Base-by-base conservation (phyloP, 2,113 vertebrate genomes). In the Tachysurus fulvidraco region DNA sequence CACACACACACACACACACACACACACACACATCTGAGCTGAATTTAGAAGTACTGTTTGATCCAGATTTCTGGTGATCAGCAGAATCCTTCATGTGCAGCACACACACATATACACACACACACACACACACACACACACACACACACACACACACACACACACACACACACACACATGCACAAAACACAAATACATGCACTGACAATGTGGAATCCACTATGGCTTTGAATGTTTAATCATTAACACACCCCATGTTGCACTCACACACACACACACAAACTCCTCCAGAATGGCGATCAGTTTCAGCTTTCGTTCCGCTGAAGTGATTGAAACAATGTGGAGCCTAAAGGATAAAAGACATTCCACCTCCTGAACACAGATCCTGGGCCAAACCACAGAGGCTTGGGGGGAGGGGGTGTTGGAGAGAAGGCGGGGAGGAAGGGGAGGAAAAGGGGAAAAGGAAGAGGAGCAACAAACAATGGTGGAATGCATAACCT, bases 391-490 rank as follows among this genome's bases (percentile, higher is more conserved):
- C 89, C 91, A 91, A 90, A 90, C 90, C 90, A 44, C 88, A 86
- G 59, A 87, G 81, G 62, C 83, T 86, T 84, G 82, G 17, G 54
- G 25, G 55, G 81, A 80, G 85, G 79, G 55, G 86, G 86, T 82
- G n/a, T 62, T 60, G 59, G 50, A 85, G 81, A 73, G 79, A 14
- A 25, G 28, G 65, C 10, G 11, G 77, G 83, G 83, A 62, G 86
- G 82, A 71, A 36, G 89, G 84, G 87, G 54, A 90, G 60, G 79
- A 69, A 78, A 76, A 71, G 73, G 82, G 21, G 71, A 25, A 14
- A 88, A 92, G 85, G 71, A 91, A 92, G 89, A 89, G 64, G 64
- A 64, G 89, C 89, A 91, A 91, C 90, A 91, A 88, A 90, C 76
- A 85, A 77, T 73, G 65, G 83, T 81, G 73, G 81, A 87, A 87